A percentile compares a stretch with the other conserved stretches of the same genome.
These are phyloP conservation scores for Sula dactylatra DNA, from an alignment of 2,113 vertebrate species.

Conservation along the genomic window DNA sequence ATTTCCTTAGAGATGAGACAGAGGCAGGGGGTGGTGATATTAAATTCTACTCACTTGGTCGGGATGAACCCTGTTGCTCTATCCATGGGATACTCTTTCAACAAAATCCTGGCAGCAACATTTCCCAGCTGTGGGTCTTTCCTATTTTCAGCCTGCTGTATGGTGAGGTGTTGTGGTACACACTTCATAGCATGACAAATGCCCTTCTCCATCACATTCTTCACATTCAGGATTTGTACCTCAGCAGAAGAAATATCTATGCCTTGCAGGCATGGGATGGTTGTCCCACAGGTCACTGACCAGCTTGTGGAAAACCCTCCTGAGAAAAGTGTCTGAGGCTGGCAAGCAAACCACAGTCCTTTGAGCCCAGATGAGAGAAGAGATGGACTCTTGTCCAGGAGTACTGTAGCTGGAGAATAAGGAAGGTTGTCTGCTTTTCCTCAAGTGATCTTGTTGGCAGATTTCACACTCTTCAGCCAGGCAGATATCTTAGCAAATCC, in stretches of 20 bases:
- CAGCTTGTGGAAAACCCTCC: background rate
- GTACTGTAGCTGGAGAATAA: background rate
- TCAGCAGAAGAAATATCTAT: background rate
- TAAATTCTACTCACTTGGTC: background rate
- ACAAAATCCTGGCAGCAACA: background rate
- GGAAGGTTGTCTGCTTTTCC: background rate
- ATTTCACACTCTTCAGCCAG: background rate
- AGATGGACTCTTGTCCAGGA: background rate
- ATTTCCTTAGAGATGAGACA: background rate
- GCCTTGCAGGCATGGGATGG: background rate
- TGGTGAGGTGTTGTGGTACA: background rate
- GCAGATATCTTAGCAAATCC: background rate
- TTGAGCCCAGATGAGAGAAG: background rate
- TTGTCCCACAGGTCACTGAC: background rate
- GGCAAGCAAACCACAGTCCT: background rate
- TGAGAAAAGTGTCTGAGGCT: background rate
- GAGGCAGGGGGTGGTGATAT: background rate
- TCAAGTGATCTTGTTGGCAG: background rate
- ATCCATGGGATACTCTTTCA: background rate
- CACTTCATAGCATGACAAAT: background rate
- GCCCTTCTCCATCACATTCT: background rate
- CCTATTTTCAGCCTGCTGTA: background rate
- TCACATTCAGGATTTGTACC: background rate
- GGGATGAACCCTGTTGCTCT: background rate
- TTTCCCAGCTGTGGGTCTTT: background rate